Percentiles rank a stretch among this genome's conserved stretches.
Evolutionary conservation across 2,888 invertebrate genomes (phyloP).

Genomic region (Hymenopus coronatus): DNA sequence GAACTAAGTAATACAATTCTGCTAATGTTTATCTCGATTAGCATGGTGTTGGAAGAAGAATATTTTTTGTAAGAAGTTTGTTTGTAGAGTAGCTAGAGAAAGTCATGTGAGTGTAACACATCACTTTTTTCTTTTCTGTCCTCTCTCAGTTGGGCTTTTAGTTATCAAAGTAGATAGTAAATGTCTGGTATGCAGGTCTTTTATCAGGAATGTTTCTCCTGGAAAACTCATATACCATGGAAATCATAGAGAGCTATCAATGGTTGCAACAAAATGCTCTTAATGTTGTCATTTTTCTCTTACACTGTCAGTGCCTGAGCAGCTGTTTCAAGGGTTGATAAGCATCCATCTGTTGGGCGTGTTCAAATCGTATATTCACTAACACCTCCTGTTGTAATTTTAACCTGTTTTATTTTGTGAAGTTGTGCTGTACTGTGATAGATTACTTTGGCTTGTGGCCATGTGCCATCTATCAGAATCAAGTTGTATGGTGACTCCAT

Average conservation of each 20-base stretch:
- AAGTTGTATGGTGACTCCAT: conserved; percentile 64
- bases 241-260: conserved; percentile 79
- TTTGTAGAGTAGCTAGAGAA: no score
- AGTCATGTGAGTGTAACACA: no score
- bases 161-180: no score
- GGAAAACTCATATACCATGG: no score
- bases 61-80: no score
- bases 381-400: conserved; percentile 65
- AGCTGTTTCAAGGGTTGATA: conserved; percentile 87
- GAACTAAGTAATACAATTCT: no score
- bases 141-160: no score
- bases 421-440: conserved; percentile 66
- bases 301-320: conserved; percentile 74
- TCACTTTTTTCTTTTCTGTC: no score
- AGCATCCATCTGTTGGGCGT: conserved; percentile 86
- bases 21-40: no score
- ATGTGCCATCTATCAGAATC: conserved; percentile 88
- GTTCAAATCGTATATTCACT: conserved; percentile 92
- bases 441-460: conserved; percentile 81
- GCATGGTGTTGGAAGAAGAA: no score
- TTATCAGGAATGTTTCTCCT: no score
- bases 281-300: conserved; percentile 66
- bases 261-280: conserved; percentile 66
- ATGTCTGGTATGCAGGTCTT: no score
- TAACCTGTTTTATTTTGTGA: conserved; percentile 69